Conservation (phyloP, 2,797 vertebrate species). For the Coregonus suidteri region DNA sequence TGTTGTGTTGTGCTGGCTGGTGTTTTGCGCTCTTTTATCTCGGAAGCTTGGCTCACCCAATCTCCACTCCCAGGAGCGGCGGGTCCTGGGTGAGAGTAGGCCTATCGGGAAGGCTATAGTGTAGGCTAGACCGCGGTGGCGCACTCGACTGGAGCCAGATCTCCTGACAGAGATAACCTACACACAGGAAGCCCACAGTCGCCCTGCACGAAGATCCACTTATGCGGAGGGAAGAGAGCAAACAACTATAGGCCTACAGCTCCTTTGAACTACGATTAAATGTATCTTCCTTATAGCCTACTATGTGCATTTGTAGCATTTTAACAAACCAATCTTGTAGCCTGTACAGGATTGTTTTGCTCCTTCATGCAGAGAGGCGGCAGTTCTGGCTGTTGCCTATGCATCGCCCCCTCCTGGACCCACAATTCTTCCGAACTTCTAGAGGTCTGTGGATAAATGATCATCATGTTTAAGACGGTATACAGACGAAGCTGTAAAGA, state of each 20-base stretch:
- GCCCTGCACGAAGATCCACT: background rate
- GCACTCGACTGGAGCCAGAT: conserved; percentile 10
- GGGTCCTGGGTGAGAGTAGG: conserved; percentile 5
- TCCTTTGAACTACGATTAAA: background rate
- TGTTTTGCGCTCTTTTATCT: background rate
- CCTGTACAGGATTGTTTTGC: background rate
- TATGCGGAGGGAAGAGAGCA: background rate
- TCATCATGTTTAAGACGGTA: background rate
- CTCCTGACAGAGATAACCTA: conserved; percentile 11
- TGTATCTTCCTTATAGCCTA: background rate
- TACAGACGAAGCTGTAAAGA: no score
- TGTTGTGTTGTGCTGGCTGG: background rate
- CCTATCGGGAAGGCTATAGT: background rate
- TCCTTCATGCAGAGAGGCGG: no score
- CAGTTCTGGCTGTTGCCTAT: no score
- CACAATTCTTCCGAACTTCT: background rate
- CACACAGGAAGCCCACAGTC: background rate
- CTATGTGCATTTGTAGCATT: background rate
- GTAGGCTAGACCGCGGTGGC: background rate
- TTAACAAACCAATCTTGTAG: background rate
- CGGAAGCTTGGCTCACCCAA: background rate
- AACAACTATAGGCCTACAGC: background rate
- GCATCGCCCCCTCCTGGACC: no score
- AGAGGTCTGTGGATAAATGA: background rate
- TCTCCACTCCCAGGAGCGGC: background rate